Evolutionary conservation across 2,888 invertebrate genomes (phyloP).

Genomic region (Acleris emargana): DNA sequence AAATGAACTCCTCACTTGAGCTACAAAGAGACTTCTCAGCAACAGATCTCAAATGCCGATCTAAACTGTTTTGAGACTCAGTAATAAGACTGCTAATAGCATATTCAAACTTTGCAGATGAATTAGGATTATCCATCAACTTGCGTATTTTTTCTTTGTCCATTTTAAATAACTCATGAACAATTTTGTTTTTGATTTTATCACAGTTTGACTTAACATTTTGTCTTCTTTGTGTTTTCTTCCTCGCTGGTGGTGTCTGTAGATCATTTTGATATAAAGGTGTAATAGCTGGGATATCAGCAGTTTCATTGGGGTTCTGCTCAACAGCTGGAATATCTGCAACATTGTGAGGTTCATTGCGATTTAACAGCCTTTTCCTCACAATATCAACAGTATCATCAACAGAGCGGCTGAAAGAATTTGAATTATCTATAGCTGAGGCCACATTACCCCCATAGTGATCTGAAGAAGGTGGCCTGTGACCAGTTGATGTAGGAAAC

Average conservation of each 20-base stretch:
- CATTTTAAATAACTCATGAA: slow-evolving; percentile 78
- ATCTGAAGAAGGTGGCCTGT: slow-evolving; percentile 76
- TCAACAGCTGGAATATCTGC: slow-evolving; percentile 45
- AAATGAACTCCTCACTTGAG: slow-evolving; percentile 78
- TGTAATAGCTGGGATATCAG: slow-evolving; percentile 41
- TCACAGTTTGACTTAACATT: slow-evolving; percentile 66
- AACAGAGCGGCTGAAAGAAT: slow-evolving; percentile 70
- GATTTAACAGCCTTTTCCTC: slow-evolving; percentile 63
- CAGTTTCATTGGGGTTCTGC: slow-evolving; percentile 46
- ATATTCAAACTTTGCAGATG: slow-evolving; percentile 80
- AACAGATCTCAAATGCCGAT: slow-evolving; percentile 71
- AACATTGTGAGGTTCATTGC: slow-evolving; percentile 58
- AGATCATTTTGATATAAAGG: slow-evolving; percentile 43
- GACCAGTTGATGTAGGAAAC: slow-evolving; percentile 59
- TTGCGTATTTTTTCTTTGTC: slow-evolving; percentile 78
- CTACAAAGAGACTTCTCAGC: slow-evolving; percentile 75
- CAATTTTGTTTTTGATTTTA: slow-evolving; percentile 77
- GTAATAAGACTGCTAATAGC: slow-evolving; percentile 77
- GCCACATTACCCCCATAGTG: slow-evolving; percentile 67
- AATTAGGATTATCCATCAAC: slow-evolving; percentile 76
- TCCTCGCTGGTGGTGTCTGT: slow-evolving; percentile 59
- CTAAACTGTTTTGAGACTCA: slow-evolving; percentile 77
- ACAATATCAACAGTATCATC: slow-evolving; percentile 77
- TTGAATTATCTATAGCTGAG: slow-evolving; percentile 61
- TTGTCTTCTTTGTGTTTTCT: slow-evolving; percentile 53